phyloP scores from a whole-genome alignment of 2,888 invertebrate species.

The Morpho helenor region DNA sequence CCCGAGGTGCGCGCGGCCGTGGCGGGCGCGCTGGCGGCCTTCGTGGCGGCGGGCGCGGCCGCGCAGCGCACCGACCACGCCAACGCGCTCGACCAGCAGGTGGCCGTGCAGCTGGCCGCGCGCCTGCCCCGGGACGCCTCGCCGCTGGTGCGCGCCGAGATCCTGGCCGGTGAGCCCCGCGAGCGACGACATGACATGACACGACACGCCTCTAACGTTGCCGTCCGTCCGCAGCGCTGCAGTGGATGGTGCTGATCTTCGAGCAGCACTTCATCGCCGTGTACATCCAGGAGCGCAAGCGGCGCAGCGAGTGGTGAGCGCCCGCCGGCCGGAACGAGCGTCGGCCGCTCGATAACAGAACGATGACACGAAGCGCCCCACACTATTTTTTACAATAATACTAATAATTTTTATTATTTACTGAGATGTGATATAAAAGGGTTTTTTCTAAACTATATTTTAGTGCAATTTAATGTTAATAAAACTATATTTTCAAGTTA shows the following conservation, averaged over 20 bases:
- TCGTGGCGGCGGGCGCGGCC: conserved; percentile 88
- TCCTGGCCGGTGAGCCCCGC: conserved; percentile 85
- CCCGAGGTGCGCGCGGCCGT: conserved; percentile 96
- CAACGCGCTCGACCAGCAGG: conserved; percentile 94
- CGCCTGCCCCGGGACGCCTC: conserved; percentile 90
- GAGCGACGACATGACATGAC: background rate
- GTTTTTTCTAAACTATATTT: no score
- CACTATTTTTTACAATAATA: no score
- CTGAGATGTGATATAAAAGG: no score
- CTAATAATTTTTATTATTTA: no score
- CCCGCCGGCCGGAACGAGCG: no score
- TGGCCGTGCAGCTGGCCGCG: conserved; percentile 92
- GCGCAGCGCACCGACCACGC: conserved; percentile 94
- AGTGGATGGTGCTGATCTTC: conserved; percentile 90
- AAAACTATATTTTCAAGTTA: no score
- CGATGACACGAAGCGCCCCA: no score
- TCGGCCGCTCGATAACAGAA: no score
- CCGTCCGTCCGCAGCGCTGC: conserved; percentile 78
- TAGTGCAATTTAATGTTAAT: no score
- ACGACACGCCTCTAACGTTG: background rate
- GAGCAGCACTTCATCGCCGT: conserved; percentile 93
- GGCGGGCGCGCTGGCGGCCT: conserved; percentile 96
- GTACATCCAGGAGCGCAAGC: conserved; percentile 79
- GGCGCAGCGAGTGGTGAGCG: conserved; percentile 51
- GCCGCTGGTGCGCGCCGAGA: conserved; percentile 91